Evolutionary conservation across 2,113 vertebrate genomes (phyloP).

Genomic region (Oplegnathus fasciatus): DNA sequence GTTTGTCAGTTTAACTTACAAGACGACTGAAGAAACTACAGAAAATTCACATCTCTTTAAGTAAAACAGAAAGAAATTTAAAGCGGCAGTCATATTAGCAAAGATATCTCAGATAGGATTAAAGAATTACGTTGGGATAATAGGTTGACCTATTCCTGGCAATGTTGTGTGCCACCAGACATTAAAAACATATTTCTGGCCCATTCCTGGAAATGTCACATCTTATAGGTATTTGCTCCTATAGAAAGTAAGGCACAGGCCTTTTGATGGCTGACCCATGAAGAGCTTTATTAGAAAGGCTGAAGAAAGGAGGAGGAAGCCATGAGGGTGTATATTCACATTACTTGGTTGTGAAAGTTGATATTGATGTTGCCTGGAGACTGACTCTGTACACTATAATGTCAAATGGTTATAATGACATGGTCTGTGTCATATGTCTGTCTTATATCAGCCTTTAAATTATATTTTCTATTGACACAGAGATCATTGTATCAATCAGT

Average conservation of each 20-base stretch:
- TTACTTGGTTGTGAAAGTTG: neutral
- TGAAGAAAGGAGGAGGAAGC: neutral
- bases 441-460: neutral
- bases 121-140: neutral
- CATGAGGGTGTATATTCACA: neutral
- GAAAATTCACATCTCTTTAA: neutral
- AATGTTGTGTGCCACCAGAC: neutral
- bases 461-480: neutral
- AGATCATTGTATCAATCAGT: neutral
- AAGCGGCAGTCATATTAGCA: neutral
- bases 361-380: conserved; percentile 14
- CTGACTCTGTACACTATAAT: neutral
- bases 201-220: neutral
- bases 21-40: neutral
- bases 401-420: neutral
- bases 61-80: no score
- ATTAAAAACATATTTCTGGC: neutral
- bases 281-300: neutral
- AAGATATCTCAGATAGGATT: neutral
- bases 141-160: neutral
- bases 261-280: neutral
- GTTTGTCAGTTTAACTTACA: neutral
- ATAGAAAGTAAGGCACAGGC: neutral
- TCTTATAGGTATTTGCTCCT: neutral
- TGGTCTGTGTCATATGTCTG: neutral